These are phyloP conservation scores for Drosophila mojavensis DNA, from an alignment of 1,140 invertebrate genomes.

Conservation along the genomic window DNA sequence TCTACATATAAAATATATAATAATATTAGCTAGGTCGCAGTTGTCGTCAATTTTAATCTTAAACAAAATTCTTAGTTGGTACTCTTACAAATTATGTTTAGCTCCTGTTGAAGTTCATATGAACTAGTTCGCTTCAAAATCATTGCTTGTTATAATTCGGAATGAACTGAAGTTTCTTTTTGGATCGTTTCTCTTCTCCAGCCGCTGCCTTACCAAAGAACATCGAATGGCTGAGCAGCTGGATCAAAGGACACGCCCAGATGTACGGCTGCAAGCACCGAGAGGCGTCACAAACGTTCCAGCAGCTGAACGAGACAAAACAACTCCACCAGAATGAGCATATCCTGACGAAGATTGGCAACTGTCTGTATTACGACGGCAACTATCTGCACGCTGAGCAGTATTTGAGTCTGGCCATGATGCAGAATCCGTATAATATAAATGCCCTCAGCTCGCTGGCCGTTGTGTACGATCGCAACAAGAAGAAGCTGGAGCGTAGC, in stretches of 20 bases:
- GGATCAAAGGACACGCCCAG: slow-evolving; percentile 89
- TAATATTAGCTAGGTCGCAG: no score
- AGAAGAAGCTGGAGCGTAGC: slow-evolving; percentile 84
- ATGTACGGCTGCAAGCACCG: slow-evolving; percentile 87
- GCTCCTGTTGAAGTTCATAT: no score
- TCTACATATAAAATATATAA: no score
- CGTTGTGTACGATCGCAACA: slow-evolving; percentile 84
- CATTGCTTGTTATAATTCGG: no score
- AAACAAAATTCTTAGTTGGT: no score
- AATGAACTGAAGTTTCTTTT: no score
- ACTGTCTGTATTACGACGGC: slow-evolving; percentile 88
- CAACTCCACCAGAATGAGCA: slow-evolving; percentile 88
- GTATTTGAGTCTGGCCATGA: slow-evolving; percentile 85
- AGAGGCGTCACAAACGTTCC: slow-evolving; percentile 87
- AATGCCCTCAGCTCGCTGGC: slow-evolving; percentile 85
- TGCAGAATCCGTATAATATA: slow-evolving; percentile 86
- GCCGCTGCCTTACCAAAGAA: slow-evolving; percentile 82
- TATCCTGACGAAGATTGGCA: slow-evolving; percentile 87
- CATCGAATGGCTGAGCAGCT: slow-evolving; percentile 87
- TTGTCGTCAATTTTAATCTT: no score
- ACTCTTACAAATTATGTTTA: no score
- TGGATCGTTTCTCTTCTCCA: slow-evolving; percentile 8
- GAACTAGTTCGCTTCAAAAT: no score
- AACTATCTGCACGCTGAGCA: slow-evolving; percentile 85
- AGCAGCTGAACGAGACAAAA: slow-evolving; percentile 87